phyloP scores from a whole-genome alignment of 2,797 vertebrate species.

The Acipenser transmontanus region DNA sequence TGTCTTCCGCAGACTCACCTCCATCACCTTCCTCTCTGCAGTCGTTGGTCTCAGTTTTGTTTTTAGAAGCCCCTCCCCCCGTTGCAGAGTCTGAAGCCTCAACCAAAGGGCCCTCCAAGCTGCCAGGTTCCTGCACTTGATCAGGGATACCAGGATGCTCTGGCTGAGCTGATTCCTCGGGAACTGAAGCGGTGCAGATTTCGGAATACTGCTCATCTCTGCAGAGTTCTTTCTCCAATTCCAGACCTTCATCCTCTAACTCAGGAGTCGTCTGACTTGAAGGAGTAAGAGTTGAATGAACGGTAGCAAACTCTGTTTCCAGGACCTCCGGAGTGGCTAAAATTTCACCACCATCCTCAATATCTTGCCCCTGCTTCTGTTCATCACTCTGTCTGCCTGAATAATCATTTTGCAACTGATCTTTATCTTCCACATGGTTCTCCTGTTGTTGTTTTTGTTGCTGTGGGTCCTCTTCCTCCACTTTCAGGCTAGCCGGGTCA shows the following conservation, averaged over 20 bases:
- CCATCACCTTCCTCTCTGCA: background rate
- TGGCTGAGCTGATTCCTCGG: constrained; percentile 45
- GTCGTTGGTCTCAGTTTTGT: background rate
- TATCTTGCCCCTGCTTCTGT: constrained; percentile 31
- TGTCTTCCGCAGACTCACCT: background rate
- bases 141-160: constrained; percentile 43
- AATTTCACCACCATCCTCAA: constrained; percentile 21
- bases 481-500: constrained; percentile 3
- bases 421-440: background rate
- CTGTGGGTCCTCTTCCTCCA: constrained; percentile 11
- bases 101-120: constrained; percentile 43
- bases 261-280: constrained; percentile 36
- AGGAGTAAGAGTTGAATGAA: constrained; percentile 53
- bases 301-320: constrained; percentile 35
- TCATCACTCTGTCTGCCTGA: constrained; percentile 23
- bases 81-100: constrained; percentile 13
- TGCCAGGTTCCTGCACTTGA: constrained; percentile 48
- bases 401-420: constrained; percentile 6
- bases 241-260: constrained; percentile 42
- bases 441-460: constrained; percentile 20
- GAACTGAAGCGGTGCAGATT: constrained; percentile 42
- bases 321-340: constrained; percentile 3
- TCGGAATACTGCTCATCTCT: constrained; percentile 57
- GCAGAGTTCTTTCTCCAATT: constrained; percentile 47
- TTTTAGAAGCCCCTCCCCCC: background rate